A percentile compares a stretch with the other conserved stretches of the same genome.
These are phyloP conservation scores for Mesocricetus auratus DNA, from an alignment of 2,113 vertebrate species.

Conservation along the genomic window DNA sequence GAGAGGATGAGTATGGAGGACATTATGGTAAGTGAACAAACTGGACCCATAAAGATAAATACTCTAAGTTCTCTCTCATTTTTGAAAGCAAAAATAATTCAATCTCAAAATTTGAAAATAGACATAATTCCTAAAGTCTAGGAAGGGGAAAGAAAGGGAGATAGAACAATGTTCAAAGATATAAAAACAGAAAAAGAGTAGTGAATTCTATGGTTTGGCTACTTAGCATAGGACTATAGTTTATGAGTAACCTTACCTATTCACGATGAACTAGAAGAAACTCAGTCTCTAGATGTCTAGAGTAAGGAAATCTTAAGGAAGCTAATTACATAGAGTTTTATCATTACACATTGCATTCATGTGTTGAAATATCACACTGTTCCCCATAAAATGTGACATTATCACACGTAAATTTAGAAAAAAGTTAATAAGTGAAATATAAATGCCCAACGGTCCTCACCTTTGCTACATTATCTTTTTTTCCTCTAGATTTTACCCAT, in stretches of 20 bases:
- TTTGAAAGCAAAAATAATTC: not conserved
- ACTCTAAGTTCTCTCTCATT: not conserved
- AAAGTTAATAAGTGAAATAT: not conserved
- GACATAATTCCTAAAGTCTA: not conserved
- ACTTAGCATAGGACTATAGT: not conserved
- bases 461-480: not conserved
- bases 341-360: not conserved
- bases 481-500: not conserved
- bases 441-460: not conserved
- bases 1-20: not conserved
- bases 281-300: not conserved
- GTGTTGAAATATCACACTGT: not conserved
- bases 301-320: not conserved
- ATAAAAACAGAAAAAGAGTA: not conserved
- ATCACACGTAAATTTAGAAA: not conserved
- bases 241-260: not conserved
- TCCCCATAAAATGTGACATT: not conserved
- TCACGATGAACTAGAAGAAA: not conserved
- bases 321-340: not conserved
- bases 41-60: not conserved
- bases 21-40: not conserved
- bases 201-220: not conserved
- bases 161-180: not conserved
- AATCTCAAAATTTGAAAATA: not conserved
- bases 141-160: not conserved